Evolutionary conservation across 1,140 invertebrate genomes (phyloP).

Genomic region (Listronotus bonariensis): DNA sequence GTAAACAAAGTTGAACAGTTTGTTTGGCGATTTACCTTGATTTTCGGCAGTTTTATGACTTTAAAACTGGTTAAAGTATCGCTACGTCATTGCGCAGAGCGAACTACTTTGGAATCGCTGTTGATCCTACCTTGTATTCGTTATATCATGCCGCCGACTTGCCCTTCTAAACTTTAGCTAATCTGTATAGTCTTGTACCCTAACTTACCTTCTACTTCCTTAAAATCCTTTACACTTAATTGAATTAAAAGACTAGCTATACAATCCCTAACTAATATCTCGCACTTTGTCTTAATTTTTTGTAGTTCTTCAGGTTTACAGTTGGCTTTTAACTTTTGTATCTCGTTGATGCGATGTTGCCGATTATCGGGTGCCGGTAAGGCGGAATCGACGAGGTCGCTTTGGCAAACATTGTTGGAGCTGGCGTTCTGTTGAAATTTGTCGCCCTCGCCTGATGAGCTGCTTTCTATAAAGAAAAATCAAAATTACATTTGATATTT

Average conservation of each 20-base stretch:
- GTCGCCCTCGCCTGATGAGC: constrained; percentile 41
- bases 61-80: too few species aligned
- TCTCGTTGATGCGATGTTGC: constrained; percentile 67
- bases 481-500: too few species aligned
- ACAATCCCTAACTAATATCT: constrained; percentile 71
- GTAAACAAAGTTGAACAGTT: too few species aligned
- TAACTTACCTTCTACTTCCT: constrained; percentile 77
- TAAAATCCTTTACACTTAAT: constrained; percentile 80
- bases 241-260: constrained; percentile 78
- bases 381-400: constrained; percentile 71
- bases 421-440: constrained; percentile 51
- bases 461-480: constrained; percentile 42
- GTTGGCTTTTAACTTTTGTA: constrained; percentile 75
- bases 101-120: too few species aligned
- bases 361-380: constrained; percentile 67
- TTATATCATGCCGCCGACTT: too few species aligned
- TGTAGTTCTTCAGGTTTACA: constrained; percentile 81
- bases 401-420: constrained; percentile 59
- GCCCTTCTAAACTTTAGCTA: too few species aligned
- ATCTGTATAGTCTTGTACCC: background rate
- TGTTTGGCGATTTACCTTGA: too few species aligned
- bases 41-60: too few species aligned
- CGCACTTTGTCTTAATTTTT: constrained; percentile 65
- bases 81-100: too few species aligned
- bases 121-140: too few species aligned